A percentile compares a stretch with the other conserved stretches of the same genome.
Conservation (phyloP, 1,140 invertebrate genomes). For the Phymastichus coffea region DNA sequence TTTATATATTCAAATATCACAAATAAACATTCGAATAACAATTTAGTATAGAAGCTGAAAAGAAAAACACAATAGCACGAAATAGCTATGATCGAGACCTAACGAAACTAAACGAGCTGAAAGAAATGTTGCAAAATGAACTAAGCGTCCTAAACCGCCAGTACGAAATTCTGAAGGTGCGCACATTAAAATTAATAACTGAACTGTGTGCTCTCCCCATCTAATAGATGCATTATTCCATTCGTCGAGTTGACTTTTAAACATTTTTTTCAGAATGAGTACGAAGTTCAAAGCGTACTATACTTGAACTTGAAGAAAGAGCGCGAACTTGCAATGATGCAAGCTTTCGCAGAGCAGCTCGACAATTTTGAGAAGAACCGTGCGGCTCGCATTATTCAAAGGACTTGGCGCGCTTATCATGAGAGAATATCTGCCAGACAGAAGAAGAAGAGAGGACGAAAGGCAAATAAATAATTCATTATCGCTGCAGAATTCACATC, state of each 20-base stretch:
- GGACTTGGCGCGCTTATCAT: constrained; percentile 41
- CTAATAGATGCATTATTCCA: background rate
- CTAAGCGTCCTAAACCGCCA: constrained; percentile 23
- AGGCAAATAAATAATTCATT: too few species aligned
- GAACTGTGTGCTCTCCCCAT: too few species aligned
- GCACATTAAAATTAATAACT: too few species aligned
- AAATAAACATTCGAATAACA: too few species aligned
- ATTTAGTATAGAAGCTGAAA: constrained; percentile 32
- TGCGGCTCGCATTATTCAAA: constrained; percentile 46
- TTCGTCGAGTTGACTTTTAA: background rate
- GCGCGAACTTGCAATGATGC: constrained; percentile 33
- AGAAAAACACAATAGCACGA: constrained; percentile 24
- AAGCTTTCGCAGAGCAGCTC: constrained; percentile 35
- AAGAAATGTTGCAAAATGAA: constrained; percentile 30
- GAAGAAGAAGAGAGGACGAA: constrained; percentile 33
- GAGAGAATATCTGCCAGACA: constrained; percentile 29
- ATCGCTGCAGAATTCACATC: too few species aligned
- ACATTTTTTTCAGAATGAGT: constrained; percentile 31
- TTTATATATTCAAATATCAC: too few species aligned
- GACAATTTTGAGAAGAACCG: constrained; percentile 40
- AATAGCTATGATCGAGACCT: constrained; percentile 37
- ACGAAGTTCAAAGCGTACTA: constrained; percentile 32
- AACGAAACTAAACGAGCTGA: constrained; percentile 26
- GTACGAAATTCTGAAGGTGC: constrained; percentile 32
- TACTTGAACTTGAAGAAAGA: constrained; percentile 39